phyloP scores from a whole-genome alignment of 2,888 invertebrate genomes.

The Spialia ferax region DNA sequence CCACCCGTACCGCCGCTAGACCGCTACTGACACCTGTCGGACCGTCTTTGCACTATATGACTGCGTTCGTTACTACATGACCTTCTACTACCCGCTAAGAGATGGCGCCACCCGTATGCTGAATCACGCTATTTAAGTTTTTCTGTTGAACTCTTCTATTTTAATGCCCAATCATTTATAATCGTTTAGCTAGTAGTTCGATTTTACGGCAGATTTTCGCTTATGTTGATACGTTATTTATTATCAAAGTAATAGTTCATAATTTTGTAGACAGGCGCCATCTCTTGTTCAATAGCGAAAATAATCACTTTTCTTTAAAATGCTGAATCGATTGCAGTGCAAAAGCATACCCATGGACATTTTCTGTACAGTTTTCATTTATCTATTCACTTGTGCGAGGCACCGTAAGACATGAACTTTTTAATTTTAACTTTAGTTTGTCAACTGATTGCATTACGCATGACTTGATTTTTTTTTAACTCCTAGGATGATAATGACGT shows the following conservation, averaged over 20 bases:
- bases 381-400: background rate
- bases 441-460: background rate
- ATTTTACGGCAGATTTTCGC: background rate
- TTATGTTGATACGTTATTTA: no score
- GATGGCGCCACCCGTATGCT: conserved; percentile 1
- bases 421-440: background rate
- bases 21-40: conserved; percentile 11
- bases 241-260: no score
- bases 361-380: background rate
- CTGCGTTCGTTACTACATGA: background rate
- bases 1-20: conserved; percentile 82
- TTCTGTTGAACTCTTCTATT: no score
- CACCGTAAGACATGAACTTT: background rate
- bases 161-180: no score
- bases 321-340: background rate
- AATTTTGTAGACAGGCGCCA: no score
- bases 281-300: background rate
- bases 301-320: background rate
- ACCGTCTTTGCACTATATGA: background rate
- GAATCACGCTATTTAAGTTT: background rate
- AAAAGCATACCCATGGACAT: background rate
- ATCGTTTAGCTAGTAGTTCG: no score
- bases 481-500: background rate
- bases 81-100: background rate
- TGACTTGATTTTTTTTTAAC: background rate